Evolutionary conservation across 2,113 vertebrate genomes (phyloP), one percentile per base, ranked within the genome.

Genomic region (Entelurus aequoreus): DNA sequence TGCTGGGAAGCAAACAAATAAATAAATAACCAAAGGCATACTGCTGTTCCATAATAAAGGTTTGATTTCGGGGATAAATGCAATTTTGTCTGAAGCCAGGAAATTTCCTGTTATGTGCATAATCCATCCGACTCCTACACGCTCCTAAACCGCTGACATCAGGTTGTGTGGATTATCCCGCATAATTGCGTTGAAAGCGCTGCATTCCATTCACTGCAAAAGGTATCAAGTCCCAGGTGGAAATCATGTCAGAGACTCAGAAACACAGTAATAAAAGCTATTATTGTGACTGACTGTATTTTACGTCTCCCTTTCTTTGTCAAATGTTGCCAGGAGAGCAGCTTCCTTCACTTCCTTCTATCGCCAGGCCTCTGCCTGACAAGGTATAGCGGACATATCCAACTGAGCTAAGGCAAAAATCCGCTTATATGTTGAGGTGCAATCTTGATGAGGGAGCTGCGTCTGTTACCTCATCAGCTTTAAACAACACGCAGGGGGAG

Each of bases 401-500:
- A 77, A 76, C 74, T 64, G 74, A 76, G 83, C 84, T 76, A 68
- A 66, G 65, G 80, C 71, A 72, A 76, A 88, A 86, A 90, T 89
- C 86, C 68, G 60, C 83, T 88, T 87, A 85, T 88, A 66, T 82
- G 65, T 65, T 70, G 71, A 56, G 66, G 61, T 46, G 62, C 74
- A 71, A 82, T 68, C 79, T 71, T 71, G 67, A 83, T 67, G 69
- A 75, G 74, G 66, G 63, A 62, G 83, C 60, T 85, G 10, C 86
- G 87, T 79, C 82, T 77, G 81, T 89, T 87, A 86, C 82, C 81
- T 86, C 76, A 88, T 82, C 77, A 75, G 76, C 72, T 73, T 62
- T 52, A 66, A 57, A 65, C 47, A 55, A 63, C 49, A 54, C 54
- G 48, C 60, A 46, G 68, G 15, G 7, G 48, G 40, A 42, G 42